These are phyloP conservation scores for Spea hammondii DNA, from an alignment of 2,797 vertebrate species.

Conservation along the genomic window DNA sequence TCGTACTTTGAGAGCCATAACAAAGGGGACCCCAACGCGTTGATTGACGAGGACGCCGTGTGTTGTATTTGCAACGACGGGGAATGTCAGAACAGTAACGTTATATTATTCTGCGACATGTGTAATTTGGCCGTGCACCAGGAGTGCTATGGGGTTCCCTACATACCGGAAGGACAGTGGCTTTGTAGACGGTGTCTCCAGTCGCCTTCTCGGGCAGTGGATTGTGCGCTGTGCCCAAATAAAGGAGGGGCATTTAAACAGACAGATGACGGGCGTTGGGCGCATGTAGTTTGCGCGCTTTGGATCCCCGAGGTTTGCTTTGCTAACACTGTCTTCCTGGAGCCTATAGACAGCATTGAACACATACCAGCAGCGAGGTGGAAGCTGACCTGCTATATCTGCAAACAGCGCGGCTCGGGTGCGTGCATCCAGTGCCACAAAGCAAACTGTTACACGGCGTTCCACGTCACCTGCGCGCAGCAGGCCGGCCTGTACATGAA, in stretches of 20 bases:
- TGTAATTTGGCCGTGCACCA: constrained; percentile 98
- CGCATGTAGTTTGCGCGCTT: constrained; percentile 94
- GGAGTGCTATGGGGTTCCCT: constrained; percentile 97
- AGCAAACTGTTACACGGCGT: constrained; percentile 98
- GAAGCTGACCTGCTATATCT: constrained; percentile 99
- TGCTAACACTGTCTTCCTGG: constrained; percentile 97
- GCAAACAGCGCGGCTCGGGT: constrained; percentile 95
- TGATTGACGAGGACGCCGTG: constrained; percentile 95
- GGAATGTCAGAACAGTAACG: constrained; percentile 98
- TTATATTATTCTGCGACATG: constrained; percentile 99
- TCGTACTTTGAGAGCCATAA: constrained; percentile 99
- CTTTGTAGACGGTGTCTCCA: constrained; percentile 95
- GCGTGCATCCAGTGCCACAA: constrained; percentile 99
- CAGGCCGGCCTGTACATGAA: constrained; percentile 99
- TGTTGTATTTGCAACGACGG: constrained; percentile 98
- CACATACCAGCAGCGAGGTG: constrained; percentile 96
- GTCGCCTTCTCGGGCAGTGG: constrained; percentile 93
- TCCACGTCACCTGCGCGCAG: constrained; percentile 98
- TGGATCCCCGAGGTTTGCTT: constrained; percentile 99
- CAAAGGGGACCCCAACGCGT: constrained; percentile 91
- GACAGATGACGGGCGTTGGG: constrained; percentile 97
- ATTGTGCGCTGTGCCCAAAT: constrained; percentile 97
- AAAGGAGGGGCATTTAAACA: constrained; percentile 98
- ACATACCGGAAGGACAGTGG: constrained; percentile 98
- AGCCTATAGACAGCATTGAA: constrained; percentile 98